A percentile compares a stretch with the other conserved stretches of the same genome.
phyloP scores from a whole-genome alignment of 2,113 vertebrate genomes.

The Empidonax traillii region DNA sequence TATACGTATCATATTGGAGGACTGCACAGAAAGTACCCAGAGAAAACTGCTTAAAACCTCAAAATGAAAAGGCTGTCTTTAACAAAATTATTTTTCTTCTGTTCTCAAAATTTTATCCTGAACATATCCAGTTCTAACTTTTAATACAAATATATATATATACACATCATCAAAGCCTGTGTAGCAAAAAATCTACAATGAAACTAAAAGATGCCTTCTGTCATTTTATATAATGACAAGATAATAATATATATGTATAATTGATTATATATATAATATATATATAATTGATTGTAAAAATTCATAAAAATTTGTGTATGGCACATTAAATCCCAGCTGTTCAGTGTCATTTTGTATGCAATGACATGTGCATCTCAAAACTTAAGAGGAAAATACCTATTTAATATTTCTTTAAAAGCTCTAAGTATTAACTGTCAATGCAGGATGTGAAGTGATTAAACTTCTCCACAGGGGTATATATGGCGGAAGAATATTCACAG shows the following conservation, averaged over 20 bases:
- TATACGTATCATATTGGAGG: not conserved
- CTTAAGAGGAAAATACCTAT: not conserved
- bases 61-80: not conserved
- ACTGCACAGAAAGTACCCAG: not conserved
- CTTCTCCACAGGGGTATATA: not conserved
- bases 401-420: slow-evolving; percentile 23
- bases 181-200: not conserved
- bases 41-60: not conserved
- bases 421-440: slow-evolving; percentile 5
- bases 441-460: not conserved
- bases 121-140: not conserved
- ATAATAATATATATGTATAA: not conserved
- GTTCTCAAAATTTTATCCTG: not conserved
- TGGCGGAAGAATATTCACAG: not conserved
- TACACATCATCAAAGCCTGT: not conserved
- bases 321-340: slow-evolving; percentile 19
- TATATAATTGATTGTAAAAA: not conserved
- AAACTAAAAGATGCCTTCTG: not conserved
- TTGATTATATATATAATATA: not conserved
- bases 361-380: not conserved
- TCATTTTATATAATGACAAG: not conserved
- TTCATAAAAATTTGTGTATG: not conserved
- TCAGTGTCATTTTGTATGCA: not conserved
- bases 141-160: not conserved
- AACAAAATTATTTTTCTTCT: not conserved